A percentile compares a stretch with the other conserved stretches of the same genome.
Evolutionary conservation across 2,888 invertebrate genomes (phyloP).

Genomic region (Drosophila austrosaltans): DNA sequence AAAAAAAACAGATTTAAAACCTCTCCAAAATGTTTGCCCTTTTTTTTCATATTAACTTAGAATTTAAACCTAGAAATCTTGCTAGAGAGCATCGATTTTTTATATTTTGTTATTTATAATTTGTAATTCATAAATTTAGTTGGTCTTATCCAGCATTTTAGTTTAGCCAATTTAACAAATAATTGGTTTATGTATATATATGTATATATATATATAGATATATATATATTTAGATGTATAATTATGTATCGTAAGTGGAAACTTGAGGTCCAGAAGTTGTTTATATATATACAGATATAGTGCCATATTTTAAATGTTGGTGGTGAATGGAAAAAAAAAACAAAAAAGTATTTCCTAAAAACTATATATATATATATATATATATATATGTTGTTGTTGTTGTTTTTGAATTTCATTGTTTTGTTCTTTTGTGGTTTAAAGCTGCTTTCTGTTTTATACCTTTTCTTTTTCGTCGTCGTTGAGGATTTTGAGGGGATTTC

Average conservation of each 20-base stretch:
- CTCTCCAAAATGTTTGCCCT: not conserved
- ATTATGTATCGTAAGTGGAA: constrained; percentile 61
- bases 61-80: constrained; percentile 35
- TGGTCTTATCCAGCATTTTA: constrained; percentile 76
- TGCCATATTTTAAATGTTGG: constrained; percentile 23
- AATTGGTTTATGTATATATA: constrained; percentile 51
- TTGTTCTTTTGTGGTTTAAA: constrained; percentile 13
- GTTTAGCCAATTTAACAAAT: constrained; percentile 56
- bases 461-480: not conserved
- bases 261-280: constrained; percentile 77
- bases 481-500: constrained; percentile 4
- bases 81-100: constrained; percentile 41
- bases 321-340: not conserved
- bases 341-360: constrained; percentile 26
- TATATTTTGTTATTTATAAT: constrained; percentile 28
- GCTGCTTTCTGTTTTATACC: constrained; percentile 6
- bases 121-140: constrained; percentile 61
- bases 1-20: not conserved
- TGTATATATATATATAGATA: constrained; percentile 40
- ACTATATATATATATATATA: not conserved
- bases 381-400: not conserved
- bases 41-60: constrained; percentile 21
- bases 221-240: constrained; percentile 32
- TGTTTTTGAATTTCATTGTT: not conserved
- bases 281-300: constrained; percentile 41